These are phyloP conservation scores for Propithecus coquereli DNA, from an alignment of 2,113 vertebrate species.

Conservation along the genomic window DNA sequence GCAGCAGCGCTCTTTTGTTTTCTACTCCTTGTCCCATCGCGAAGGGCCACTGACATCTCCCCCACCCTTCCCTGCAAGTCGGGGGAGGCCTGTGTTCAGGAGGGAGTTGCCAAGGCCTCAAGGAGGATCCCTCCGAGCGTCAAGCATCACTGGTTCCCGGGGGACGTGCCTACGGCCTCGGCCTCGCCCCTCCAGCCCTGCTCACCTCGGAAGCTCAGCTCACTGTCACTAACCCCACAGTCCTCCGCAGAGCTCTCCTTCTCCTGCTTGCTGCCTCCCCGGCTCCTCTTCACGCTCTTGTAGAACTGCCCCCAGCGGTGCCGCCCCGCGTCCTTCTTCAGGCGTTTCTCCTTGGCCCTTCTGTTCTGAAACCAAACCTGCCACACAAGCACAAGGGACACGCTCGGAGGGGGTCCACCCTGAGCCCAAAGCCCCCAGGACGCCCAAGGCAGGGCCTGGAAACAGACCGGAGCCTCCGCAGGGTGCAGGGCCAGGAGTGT, in stretches of 20 bases:
- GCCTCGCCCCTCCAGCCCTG: not conserved
- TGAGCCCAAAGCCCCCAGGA: no score
- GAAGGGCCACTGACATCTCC: not conserved
- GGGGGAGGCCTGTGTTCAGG: not conserved
- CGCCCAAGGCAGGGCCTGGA: not conserved
- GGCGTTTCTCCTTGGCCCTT: conserved; percentile 95
- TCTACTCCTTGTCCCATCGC: not conserved
- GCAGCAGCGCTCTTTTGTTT: not conserved
- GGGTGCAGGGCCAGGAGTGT: rapidly evolving
- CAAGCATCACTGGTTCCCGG: not conserved
- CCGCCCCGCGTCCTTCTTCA: conserved; percentile 97
- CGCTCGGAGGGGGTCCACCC: rapidly evolving
- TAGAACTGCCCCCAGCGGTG: conserved; percentile 99
- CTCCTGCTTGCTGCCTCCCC: conserved; percentile 90
- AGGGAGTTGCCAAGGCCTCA: not conserved
- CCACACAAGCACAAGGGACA: not conserved
- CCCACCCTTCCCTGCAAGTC: not conserved
- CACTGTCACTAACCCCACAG: conserved; percentile 97
- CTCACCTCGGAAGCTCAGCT: conserved; percentile 97
- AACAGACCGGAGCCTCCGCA: not conserved
- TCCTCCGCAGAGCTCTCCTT: conserved; percentile 97
- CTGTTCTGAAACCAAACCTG: conserved; percentile 99
- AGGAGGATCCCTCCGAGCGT: not conserved
- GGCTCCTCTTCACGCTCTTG: conserved; percentile 94
- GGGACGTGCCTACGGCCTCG: not conserved